A percentile compares a stretch with the other conserved stretches of the same genome.
phyloP scores from a whole-genome alignment of 2,888 invertebrate genomes.

The Tigriopus californicus region DNA sequence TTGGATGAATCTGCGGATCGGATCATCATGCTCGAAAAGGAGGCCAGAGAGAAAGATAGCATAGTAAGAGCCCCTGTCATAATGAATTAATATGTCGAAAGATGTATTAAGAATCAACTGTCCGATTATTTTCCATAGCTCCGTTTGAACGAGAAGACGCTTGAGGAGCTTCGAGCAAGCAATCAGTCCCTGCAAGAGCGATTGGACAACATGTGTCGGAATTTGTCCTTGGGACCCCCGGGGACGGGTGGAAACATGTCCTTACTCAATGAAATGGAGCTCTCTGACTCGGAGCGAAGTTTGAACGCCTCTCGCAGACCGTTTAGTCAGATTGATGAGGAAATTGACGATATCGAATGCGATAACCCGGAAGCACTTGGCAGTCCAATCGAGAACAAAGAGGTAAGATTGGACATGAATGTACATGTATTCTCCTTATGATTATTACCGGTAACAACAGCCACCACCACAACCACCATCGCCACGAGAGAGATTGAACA shows the following conservation, averaged over 20 bases:
- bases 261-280: conserved; percentile 14
- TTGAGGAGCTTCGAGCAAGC: not conserved
- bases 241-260: conserved; percentile 2
- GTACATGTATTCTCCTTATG: not conserved
- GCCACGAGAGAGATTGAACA: not conserved
- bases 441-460: not conserved
- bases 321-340: not conserved
- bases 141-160: not conserved
- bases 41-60: conserved; percentile 56
- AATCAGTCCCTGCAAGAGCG: not conserved
- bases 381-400: not conserved
- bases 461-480: not conserved
- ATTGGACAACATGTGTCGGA: not conserved
- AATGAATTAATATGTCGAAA: no score
- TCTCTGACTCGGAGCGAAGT: conserved; percentile 13
- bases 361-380: not conserved
- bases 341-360: not conserved
- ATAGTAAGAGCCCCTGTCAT: conserved; percentile 37
- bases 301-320: conserved; percentile 10
- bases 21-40: conserved; percentile 57
- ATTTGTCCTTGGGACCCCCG: conserved; percentile 1
- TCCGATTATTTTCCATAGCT: not conserved
- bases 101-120: not conserved
- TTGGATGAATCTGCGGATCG: conserved; percentile 78
- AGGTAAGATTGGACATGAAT: not conserved